These are phyloP conservation scores for Zosterops japonicus DNA, from an alignment of 2,113 vertebrate species.

Conservation along the genomic window DNA sequence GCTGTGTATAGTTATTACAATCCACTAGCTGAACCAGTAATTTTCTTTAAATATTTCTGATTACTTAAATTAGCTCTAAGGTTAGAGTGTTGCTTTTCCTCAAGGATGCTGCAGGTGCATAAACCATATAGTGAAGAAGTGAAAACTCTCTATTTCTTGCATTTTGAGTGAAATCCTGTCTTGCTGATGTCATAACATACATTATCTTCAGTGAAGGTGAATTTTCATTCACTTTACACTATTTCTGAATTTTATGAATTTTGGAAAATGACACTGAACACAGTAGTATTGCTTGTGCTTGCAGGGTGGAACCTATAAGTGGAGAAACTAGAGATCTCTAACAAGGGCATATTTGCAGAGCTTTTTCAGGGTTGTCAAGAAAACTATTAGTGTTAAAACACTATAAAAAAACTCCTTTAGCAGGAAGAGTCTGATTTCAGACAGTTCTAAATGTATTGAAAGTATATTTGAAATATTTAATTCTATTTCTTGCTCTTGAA, in stretches of 20 bases:
- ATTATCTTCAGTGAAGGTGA: background rate
- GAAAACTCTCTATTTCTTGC: background rate
- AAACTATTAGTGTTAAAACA: background rate
- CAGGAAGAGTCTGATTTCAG: background rate
- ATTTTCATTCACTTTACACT: background rate
- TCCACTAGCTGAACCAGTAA: constrained; percentile 35
- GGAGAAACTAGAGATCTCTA: background rate
- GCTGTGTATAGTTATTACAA: constrained; percentile 28
- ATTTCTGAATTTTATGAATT: background rate
- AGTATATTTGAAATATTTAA: background rate
- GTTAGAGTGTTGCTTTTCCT: constrained; percentile 10
- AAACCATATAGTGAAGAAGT: background rate
- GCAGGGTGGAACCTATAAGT: background rate
- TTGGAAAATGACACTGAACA: background rate
- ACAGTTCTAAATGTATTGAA: background rate
- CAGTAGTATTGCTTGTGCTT: background rate
- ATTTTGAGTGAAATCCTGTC: background rate
- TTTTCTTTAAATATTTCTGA: constrained; percentile 67
- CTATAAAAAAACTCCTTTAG: background rate
- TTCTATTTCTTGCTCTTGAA: background rate
- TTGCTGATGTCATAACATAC: background rate
- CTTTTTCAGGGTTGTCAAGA: background rate
- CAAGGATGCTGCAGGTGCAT: background rate
- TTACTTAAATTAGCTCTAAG: constrained; percentile 46
- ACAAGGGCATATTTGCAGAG: background rate